Base-by-base conservation (phyloP, 2,113 vertebrate genomes). In the Lepidothrix coronata region DNA sequence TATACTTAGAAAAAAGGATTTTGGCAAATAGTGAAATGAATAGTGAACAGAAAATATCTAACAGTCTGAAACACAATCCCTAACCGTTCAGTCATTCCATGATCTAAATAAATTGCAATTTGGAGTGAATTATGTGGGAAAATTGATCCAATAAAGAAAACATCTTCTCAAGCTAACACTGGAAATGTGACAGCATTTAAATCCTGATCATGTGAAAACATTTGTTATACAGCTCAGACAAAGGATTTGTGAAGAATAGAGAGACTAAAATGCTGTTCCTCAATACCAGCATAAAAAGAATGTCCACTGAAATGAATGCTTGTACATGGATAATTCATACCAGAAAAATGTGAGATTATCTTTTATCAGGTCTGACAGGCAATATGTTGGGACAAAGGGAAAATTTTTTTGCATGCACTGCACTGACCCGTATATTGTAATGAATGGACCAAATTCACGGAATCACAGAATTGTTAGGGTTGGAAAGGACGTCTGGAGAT, bases 91-190 rank as follows among this genome's bases (percentile, higher is more conserved):
- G 59, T 80, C 79, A 80, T 30, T 35, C 46, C 24, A 55, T 62
- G 37, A 92, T 83, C 62, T 80, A 88, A 91, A 90, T 73, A 80
- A 93, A 82, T 63, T 82, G 43, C 23, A 74, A 39, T 91, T 88
- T 88, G 66, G 72, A 72, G 14, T 72, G 66, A 88, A 85, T 91
- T 89, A 75, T 25, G 22, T 72, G 28, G 13, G 35, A n/a, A 93
- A 93, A 75, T 41, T 27, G 55, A 72, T 65, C 41, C 28, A 86
- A 37, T 77, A 66, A 71, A 86, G 59, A 68, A 89, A 93, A 61
- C 37, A 80, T 46, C 41, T 84, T 94, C 75, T 81, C 78, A 17
- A 91, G 41, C 46, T 83, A 84, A 90, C 12, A 21, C 22, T 63
- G 67, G 68, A 91, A 95, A 68, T 52, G 24, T 63, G 76, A 52